A percentile compares a stretch with the other conserved stretches of the same genome.
Conservation (phyloP, 2,113 vertebrate genomes). For the Pomatorhinus ruficollis region DNA sequence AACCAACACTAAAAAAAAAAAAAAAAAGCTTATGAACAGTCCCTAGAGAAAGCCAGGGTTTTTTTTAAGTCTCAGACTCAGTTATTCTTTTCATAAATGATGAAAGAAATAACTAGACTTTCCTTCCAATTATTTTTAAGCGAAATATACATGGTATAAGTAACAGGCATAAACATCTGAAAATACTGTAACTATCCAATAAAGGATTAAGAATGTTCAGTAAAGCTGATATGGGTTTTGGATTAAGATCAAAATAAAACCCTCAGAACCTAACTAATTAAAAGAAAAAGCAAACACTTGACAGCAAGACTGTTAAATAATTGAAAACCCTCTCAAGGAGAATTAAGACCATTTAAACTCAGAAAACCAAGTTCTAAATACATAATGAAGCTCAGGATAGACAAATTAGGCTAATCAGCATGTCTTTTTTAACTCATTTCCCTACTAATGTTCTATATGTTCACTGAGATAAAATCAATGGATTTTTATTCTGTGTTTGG, state of each 20-base stretch:
- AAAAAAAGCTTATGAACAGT: not conserved
- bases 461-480: not conserved
- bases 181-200: not conserved
- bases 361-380: not conserved
- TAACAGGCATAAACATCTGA: not conserved
- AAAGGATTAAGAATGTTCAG: not conserved
- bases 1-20: not conserved
- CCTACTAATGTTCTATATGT: not conserved
- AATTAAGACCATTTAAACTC: not conserved
- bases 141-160: not conserved
- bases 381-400: not conserved
- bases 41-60: not conserved
- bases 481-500: not conserved
- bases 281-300: not conserved
- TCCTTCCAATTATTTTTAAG: not conserved
- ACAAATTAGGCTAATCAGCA: not conserved
- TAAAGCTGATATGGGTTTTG: not conserved
- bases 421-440: not conserved
- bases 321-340: not conserved
- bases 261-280: not conserved
- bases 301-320: not conserved
- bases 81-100: not conserved
- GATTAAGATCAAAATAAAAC: not conserved
- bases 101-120: not conserved
- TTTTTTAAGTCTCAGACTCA: not conserved